Base-by-base conservation (phyloP, 2,797 vertebrate species). In the Sebastes diaconus region DNA sequence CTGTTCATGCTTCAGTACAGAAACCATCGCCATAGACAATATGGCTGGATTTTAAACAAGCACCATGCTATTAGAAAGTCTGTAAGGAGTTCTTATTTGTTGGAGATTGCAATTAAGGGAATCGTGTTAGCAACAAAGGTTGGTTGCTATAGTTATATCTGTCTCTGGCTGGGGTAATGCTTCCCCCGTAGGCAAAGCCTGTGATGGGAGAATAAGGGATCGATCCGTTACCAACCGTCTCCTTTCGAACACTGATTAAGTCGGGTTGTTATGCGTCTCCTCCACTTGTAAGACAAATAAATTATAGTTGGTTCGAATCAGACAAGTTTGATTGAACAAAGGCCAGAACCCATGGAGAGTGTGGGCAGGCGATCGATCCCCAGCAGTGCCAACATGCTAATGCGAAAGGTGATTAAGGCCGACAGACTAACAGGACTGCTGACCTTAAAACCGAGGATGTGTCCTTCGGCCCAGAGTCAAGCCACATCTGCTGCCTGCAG, bases 201-300 rank as follows among this genome's bases (percentile, higher is more conserved):
- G 64, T 46, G 84, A 83, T 59, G 55, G 75, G 59, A 75, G 59
- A 85, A 87, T 59, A 80, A 77, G 24, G 13, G 78, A 88, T 88
- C 60, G 52, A 94, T 95, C 67, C 14, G 24, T 90, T 87, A 72
- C 81, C 68, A 80, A 83, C 84, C 65, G 68, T 64, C 75, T 84
- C 73, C 39, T 20, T 25, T 46, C 68, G 75, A 84, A 36, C 59
- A 13, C 79, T 91, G 93, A 94, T 93, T 91, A 92, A 90, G 83
- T 65, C 0, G 61, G 84, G 68, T 79, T 71, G 78, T 77, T 88
- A 75, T 85, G 80, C 79, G 68, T 93, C 89, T 85, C 80, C 80
- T 85, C 73, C 77, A 79, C 81, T 92, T 92, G 86, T 91, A 85
- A 86, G 79, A 93, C 87, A 92, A 92, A 95, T 94, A 92, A 91